Conservation (phyloP, 2,113 vertebrate genomes). For the Rhabdornis inornatus region DNA sequence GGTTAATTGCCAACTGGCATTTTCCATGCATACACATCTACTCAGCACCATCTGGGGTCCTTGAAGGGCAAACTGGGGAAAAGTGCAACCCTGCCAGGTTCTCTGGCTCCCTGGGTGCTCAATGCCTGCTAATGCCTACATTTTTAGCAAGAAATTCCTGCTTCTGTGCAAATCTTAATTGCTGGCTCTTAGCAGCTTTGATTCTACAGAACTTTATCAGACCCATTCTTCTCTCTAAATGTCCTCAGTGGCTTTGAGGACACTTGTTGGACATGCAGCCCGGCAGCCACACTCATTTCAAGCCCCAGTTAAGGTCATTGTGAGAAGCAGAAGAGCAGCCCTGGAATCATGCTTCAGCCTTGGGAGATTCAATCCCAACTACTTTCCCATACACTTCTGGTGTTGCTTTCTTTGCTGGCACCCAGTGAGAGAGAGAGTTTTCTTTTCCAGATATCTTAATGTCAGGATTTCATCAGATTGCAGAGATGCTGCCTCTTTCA, state of each 20-base stretch:
- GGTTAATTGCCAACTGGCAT: not conserved
- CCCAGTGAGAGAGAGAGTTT: not conserved
- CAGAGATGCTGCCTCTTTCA: not conserved
- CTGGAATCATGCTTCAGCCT: not conserved
- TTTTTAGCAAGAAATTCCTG: not conserved
- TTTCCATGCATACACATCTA: not conserved
- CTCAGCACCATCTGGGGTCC: not conserved
- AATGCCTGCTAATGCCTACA: not conserved
- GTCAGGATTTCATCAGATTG: not conserved
- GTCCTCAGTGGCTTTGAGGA: not conserved
- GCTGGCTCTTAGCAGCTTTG: not conserved
- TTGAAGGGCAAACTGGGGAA: not conserved
- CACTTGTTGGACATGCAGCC: not conserved
- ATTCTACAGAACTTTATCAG: not conserved
- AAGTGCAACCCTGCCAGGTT: not conserved
- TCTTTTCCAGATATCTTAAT: not conserved
- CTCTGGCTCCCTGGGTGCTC: not conserved
- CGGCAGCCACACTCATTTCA: not conserved
- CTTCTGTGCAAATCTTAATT: not conserved
- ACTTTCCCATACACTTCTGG: not conserved
- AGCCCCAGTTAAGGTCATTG: not conserved
- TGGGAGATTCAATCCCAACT: not conserved
- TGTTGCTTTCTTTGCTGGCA: not conserved
- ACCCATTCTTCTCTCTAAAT: not conserved
- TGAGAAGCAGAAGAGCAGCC: not conserved